Evolutionary conservation across 2,113 vertebrate species (phyloP), one percentile per base, ranked within the genome.

Genomic region (Anoplopoma fimbria): DNA sequence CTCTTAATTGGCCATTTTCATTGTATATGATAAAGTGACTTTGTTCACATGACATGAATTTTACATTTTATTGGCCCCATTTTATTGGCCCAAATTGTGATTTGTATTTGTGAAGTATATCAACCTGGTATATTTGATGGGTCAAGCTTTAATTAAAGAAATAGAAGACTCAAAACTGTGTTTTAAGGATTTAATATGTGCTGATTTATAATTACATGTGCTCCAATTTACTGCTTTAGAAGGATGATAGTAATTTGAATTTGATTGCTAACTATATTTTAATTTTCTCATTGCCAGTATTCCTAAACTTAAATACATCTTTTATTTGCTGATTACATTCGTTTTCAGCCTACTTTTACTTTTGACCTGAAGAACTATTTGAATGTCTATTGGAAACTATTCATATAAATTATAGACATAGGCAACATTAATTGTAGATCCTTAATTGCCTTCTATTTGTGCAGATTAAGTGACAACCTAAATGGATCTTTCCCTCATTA

Each of bases 401-500:
- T 62, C 19, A 63, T 34, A 51, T 55, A 34, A 67, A 47, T 29
- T 10, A 58, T 69, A 33, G 29, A 27, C 13, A 51, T 3, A 6
- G 13, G 57, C 10, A 25, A 70, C 64, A 86, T 0, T 29, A 2
- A 49, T 42, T 55, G 47, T 21, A 34, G 34, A n/a, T 69, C 55
- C 38, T 77, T 63, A 60, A 14, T 71, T 53, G 4, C 34, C n/a
- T 69, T 17, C 57, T 74, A 40, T 75, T 57, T 47, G 6, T 55
- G 60, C 53, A 47, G 23, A 80, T 84, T 62, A 73, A 69, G 45
- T 61, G 69, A 78, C 69, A 81, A 76, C 72, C 42, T 62, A 57
- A 79, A 78, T 76, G 79, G 61, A 84, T 84, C 73, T 70, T 60
- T 87, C 69, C 33, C 23, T 70, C 45, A 71, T 86, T 79, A 81